Conservation (phyloP, 2,113 vertebrate species). For the Ovis canadensis region DNA sequence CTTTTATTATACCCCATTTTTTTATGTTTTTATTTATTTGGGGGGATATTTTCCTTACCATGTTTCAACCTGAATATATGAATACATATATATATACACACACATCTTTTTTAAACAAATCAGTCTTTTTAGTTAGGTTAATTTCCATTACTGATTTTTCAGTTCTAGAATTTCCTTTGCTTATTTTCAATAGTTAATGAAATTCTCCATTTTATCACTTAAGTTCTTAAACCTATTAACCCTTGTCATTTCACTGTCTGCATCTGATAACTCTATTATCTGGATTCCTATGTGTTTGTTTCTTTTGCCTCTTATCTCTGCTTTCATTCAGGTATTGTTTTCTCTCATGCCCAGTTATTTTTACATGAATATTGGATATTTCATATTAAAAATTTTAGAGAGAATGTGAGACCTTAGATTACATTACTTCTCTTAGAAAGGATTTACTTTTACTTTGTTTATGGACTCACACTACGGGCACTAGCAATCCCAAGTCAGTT, state of each 20-base stretch:
- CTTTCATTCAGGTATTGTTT: neutral
- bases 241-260: conserved; percentile 25
- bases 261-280: conserved; percentile 40
- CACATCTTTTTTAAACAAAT: neutral
- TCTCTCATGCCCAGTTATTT: neutral
- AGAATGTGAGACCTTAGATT: neutral
- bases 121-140: neutral
- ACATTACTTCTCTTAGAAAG: neutral
- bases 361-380: neutral
- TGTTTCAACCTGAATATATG: neutral
- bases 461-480: neutral
- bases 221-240: conserved; percentile 28
- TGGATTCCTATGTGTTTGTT: neutral
- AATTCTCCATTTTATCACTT: neutral
- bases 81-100: neutral
- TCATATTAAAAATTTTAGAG: neutral
- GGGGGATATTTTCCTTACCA: neutral
- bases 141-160: neutral
- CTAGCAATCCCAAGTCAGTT: neutral
- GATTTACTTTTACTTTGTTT: neutral
- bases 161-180: conserved; percentile 5
- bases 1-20: neutral
- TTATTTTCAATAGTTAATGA: conserved; percentile 43
- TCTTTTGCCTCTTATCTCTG: conserved; percentile 3
- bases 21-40: neutral